Evolutionary conservation across 2,797 vertebrate genomes (phyloP), one percentile per base, ranked within the genome.

Genomic region (Nothura maculosa): DNA sequence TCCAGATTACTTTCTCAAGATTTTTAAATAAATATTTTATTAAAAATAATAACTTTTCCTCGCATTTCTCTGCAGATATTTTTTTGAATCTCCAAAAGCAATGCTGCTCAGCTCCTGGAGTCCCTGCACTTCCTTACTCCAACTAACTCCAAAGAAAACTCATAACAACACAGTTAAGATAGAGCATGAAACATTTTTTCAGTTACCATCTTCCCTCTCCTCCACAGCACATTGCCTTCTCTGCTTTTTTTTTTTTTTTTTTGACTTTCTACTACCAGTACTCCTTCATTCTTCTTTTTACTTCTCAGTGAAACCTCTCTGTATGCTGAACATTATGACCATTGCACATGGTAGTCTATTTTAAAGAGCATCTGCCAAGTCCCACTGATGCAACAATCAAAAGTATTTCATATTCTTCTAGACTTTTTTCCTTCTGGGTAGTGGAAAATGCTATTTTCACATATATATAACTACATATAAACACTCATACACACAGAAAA

Each of bases 401-500:
- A 48, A 0, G 1, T 22, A 43, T 38, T 67, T 67, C 25, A n/a
- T 62, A 25, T 36, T 36, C 1, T 80, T 27, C 48, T 48, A 14
- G 32, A 48, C 17, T 38, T 54, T 8, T 15, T 77, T 19, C 64
- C 32, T 20, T 24, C 17, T 9, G 21, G 22, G 6, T 50, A 85
- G 43, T 3, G 18, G 42, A 54, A 68, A 42, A 83, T 20, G 7
- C 3, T 32, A 50, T n/a, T 85, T 60, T 22, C 22, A 42, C 47
- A 55, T 4, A 32, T 0, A 15, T 50, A 50, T 28, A 28, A 27
- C 25, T 52, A 12, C 14, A 14, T 11, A 47, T 9, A 47, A 20
- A 47, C 21, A 47, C 21, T 38, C 38, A 38, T 38, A 47, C 21
- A 47, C 21, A 52, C 27, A 30, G 40, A 15, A 48, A 2, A 34